Evolutionary conservation across 2,113 vertebrate species (phyloP).

Genomic region (Neodon shergylaensis): DNA sequence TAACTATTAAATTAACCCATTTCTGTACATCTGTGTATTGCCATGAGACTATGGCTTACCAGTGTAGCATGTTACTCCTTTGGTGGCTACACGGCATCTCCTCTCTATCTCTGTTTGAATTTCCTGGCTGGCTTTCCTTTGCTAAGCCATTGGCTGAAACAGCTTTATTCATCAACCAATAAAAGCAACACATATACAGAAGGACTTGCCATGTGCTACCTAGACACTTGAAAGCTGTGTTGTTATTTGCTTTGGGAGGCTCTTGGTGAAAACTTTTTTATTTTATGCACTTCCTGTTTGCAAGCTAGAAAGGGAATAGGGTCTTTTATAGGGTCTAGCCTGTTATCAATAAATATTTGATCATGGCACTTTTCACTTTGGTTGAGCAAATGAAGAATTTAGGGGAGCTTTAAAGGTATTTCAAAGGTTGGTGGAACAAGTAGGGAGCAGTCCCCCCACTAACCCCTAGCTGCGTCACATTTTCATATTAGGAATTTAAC

Average conservation of each 20-base stretch:
- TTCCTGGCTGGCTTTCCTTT: no score
- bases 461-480: background rate
- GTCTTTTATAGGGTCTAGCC: background rate
- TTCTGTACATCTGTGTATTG: no score
- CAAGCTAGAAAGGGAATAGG: background rate
- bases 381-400: constrained; percentile 44
- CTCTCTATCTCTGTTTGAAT: no score
- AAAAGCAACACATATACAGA: no score
- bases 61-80: no score
- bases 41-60: no score
- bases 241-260: constrained; percentile 46
- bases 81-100: no score
- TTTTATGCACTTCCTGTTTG: constrained; percentile 30
- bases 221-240: background rate
- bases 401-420: background rate
- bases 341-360: constrained; percentile 41
- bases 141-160: no score
- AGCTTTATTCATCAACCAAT: no score
- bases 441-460: background rate
- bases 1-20: no score
- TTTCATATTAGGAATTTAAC: background rate
- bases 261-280: constrained; percentile 42
- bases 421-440: background rate
- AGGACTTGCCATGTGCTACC: background rate
- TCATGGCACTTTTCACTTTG: background rate